Evolutionary conservation across 1,140 invertebrate species (phyloP).

Genomic region (Drosophila parabipectinata): DNA sequence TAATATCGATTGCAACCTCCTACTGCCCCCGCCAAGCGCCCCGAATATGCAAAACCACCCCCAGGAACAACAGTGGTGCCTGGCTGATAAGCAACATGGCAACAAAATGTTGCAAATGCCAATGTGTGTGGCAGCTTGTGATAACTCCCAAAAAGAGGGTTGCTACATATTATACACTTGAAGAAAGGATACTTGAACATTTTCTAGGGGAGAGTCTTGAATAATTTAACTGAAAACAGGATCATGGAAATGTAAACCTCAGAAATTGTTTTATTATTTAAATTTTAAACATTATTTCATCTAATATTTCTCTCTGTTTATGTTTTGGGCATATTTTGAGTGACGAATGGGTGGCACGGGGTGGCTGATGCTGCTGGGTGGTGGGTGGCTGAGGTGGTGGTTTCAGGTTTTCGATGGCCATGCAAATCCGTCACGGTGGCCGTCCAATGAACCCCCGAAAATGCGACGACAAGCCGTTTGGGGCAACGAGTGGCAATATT

Average conservation of each 20-base stretch:
- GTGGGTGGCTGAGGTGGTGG: slow-evolving; percentile 31
- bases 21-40: slow-evolving; percentile 24
- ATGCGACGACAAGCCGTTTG: slow-evolving; percentile 56
- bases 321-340: slow-evolving; percentile 73
- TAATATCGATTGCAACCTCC: slow-evolving; percentile 66
- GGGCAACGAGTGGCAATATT: slow-evolving; percentile 48
- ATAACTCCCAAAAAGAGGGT: slow-evolving; percentile 54
- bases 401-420: slow-evolving; percentile 37
- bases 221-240: neutral
- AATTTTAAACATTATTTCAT: neutral
- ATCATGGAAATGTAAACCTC: neutral
- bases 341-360: slow-evolving; percentile 58
- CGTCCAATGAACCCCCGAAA: slow-evolving; percentile 60
- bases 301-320: slow-evolving; percentile 19
- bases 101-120: slow-evolving; percentile 74
- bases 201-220: neutral
- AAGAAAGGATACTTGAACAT: neutral
- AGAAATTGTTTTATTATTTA: neutral
- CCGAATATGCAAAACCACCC: slow-evolving; percentile 70
- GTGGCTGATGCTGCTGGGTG: slow-evolving; percentile 25
- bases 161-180: slow-evolving; percentile 21
- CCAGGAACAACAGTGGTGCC: slow-evolving; percentile 33
- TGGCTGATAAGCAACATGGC: slow-evolving; percentile 66
- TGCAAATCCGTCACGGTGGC: slow-evolving; percentile 74
- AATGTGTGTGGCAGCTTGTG: slow-evolving; percentile 81